phyloP scores from a whole-genome alignment of 2,797 vertebrate species.

The Clarias platycephalus region DNA sequence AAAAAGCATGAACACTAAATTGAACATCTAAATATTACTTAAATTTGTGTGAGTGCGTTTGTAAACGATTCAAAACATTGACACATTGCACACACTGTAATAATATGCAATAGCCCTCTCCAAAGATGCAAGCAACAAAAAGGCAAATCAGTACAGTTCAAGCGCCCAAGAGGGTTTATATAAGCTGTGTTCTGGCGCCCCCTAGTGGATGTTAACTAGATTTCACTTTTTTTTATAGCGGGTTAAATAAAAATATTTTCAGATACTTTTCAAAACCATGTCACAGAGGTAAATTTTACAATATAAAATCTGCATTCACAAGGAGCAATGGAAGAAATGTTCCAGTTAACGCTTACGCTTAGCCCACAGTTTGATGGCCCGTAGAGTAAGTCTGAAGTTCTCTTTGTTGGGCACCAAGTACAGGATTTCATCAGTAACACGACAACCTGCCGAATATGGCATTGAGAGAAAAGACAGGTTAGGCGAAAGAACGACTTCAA shows the following conservation, averaged over 20 bases:
- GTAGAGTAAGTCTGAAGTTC: slow-evolving; percentile 91
- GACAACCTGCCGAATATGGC: slow-evolving; percentile 78
- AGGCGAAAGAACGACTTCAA: slow-evolving; percentile 3
- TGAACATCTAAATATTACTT: background rate
- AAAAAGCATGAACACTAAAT: background rate
- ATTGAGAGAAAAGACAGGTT: background rate
- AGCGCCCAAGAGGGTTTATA: background rate
- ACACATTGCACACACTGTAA: background rate
- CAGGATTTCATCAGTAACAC: slow-evolving; percentile 97
- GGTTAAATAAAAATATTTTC: too few relatives aligned
- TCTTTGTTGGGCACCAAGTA: slow-evolving; percentile 96
- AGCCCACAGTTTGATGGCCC: slow-evolving; percentile 97
- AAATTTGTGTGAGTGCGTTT: background rate
- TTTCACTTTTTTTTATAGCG: too few relatives aligned
- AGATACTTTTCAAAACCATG: background rate
- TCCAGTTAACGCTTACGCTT: slow-evolving; percentile 83
- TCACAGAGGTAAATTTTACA: background rate
- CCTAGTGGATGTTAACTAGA: slow-evolving; percentile 16
- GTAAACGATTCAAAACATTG: background rate
- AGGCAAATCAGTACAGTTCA: background rate
- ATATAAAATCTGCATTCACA: background rate
- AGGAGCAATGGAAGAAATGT: background rate
- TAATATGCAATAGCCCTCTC: background rate
- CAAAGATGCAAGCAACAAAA: background rate
- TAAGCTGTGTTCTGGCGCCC: slow-evolving; percentile 4